These are phyloP conservation scores for Orientallactaga sibirica DNA, from an alignment of 2,797 vertebrate genomes.

Conservation along the genomic window DNA sequence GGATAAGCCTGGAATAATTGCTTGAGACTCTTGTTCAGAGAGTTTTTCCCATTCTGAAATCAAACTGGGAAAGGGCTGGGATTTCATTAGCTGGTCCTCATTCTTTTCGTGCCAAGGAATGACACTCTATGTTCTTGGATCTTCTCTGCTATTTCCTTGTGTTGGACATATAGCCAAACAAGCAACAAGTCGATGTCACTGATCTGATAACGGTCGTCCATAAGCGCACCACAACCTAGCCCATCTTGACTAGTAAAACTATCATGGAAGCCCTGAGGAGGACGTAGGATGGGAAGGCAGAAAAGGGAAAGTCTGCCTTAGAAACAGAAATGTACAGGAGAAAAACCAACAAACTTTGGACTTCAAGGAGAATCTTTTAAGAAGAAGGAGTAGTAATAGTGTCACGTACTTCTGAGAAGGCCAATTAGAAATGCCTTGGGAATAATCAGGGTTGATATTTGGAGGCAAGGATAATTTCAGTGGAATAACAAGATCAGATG, in stretches of 20 bases:
- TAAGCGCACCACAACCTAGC: background rate
- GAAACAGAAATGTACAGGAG: background rate
- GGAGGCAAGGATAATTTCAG: background rate
- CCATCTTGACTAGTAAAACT: background rate
- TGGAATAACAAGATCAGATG: background rate
- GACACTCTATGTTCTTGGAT: background rate
- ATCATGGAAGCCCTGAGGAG: background rate
- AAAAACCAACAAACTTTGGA: background rate
- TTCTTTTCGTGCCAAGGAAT: background rate
- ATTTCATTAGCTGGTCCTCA: background rate
- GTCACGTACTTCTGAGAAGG: background rate
- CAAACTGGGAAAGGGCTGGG: background rate
- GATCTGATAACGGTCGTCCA: background rate
- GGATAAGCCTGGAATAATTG: background rate
- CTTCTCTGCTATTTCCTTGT: background rate
- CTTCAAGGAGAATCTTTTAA: background rate
- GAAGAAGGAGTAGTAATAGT: background rate
- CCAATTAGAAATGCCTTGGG: conserved; percentile 1
- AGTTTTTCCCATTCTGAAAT: conserved; percentile 4
- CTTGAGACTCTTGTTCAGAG: background rate
- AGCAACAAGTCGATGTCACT: background rate
- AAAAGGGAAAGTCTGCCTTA: background rate
- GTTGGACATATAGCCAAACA: background rate
- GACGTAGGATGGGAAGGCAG: background rate
- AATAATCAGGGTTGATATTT: background rate